phyloP scores from a whole-genome alignment of 2,113 vertebrate genomes.

The Micromys minutus region DNA sequence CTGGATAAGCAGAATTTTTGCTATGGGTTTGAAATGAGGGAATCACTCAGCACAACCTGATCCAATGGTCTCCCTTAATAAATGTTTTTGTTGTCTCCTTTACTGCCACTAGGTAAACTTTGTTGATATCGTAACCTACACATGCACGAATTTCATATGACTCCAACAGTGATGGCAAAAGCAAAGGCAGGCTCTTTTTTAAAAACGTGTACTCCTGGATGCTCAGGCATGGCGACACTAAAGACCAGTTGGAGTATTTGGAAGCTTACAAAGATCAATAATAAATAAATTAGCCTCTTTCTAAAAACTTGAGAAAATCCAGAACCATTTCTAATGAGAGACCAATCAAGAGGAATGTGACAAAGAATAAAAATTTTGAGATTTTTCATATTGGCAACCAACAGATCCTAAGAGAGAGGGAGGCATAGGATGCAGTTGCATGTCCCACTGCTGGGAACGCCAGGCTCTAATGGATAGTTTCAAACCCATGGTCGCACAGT shows the following conservation, averaged over 20 bases:
- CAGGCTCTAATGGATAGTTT: neutral
- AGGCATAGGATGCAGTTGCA: too few species aligned
- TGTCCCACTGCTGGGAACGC: neutral
- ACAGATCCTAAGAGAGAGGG: neutral
- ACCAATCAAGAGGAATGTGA: neutral
- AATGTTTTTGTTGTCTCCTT: slow-evolving; percentile 14
- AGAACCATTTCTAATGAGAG: neutral
- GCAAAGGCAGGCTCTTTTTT: neutral
- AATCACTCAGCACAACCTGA: neutral
- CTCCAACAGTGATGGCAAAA: neutral
- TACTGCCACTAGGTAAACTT: slow-evolving; percentile 28
- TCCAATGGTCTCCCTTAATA: neutral
- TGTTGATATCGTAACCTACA: neutral
- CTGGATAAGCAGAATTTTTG: neutral
- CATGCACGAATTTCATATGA: neutral
- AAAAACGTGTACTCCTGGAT: neutral
- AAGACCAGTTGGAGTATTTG: neutral
- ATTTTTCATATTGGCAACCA: neutral
- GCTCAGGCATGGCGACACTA: neutral
- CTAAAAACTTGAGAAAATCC: neutral
- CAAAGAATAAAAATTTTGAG: neutral
- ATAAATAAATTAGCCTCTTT: neutral
- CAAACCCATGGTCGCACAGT: neutral
- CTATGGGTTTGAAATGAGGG: neutral
- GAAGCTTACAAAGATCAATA: neutral